phyloP scores from a whole-genome alignment of 1,140 invertebrate species.

The Cydia fagiglandana region DNA sequence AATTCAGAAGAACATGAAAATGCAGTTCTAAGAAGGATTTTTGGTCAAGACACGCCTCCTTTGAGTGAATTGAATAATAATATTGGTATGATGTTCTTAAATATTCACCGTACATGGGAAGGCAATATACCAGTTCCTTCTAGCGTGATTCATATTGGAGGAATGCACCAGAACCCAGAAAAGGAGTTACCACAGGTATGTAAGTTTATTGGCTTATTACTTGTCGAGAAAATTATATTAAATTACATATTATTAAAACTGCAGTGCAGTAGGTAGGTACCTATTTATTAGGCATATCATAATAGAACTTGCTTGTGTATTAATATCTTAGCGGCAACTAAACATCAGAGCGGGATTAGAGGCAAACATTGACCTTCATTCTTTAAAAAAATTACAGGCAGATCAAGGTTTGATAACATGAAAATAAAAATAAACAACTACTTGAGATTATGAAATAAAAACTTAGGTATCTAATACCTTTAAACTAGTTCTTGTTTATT shows the following conservation, averaged over 20 bases:
- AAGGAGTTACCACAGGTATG: conserved; percentile 54
- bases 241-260: neutral
- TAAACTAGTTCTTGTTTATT: no score
- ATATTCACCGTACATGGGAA: conserved; percentile 75
- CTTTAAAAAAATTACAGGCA: no score
- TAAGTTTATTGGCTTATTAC: neutral
- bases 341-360: no score
- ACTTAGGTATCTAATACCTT: no score
- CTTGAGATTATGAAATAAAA: no score
- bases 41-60: neutral
- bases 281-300: neutral
- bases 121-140: conserved; percentile 68
- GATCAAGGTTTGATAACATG: no score
- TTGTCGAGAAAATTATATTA: no score
- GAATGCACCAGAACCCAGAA: conserved; percentile 72
- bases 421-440: no score
- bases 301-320: no score
- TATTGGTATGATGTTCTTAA: conserved; percentile 69
- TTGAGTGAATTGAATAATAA: conserved; percentile 4
- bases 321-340: no score
- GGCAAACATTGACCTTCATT: no score
- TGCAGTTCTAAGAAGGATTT: neutral
- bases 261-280: no score
- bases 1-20: neutral
- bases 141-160: conserved; percentile 79